Conservation (phyloP, 2,888 invertebrate species). For the Merodon equestris region DNA sequence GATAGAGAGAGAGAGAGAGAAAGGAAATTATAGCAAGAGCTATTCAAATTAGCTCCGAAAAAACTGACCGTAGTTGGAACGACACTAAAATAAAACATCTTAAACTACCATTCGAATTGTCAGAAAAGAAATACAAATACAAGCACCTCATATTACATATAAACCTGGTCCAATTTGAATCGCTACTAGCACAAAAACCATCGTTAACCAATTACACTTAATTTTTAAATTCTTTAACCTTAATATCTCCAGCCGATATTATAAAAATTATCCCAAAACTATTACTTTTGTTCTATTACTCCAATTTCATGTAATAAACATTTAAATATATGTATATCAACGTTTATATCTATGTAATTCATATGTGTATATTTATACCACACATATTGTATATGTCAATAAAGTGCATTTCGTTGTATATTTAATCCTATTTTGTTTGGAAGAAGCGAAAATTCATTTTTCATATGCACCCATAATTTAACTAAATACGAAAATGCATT, state of each 20-base stretch:
- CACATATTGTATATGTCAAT: conserved; percentile 52
- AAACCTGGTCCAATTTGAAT: conserved; percentile 41
- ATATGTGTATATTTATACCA: no score
- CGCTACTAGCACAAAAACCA: conserved; percentile 30
- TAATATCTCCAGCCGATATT: conserved; percentile 48
- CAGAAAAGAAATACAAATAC: conserved; percentile 21
- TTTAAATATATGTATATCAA: no score
- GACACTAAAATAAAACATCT: conserved; percentile 27
- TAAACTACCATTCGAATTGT: conserved; percentile 25
- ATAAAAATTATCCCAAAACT: no score
- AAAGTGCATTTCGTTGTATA: conserved; percentile 66
- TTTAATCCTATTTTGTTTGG: conserved; percentile 65
- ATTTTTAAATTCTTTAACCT: conserved; percentile 53
- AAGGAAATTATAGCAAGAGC: conserved; percentile 64
- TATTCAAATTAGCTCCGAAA: conserved; percentile 49
- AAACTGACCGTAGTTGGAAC: not conserved
- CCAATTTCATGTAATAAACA: no score
- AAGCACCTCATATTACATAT: conserved; percentile 36
- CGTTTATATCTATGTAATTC: no score
- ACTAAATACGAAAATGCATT: not conserved
- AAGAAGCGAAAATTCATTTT: conserved; percentile 43
- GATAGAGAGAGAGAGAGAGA: conserved; percentile 66
- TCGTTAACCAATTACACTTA: conserved; percentile 23
- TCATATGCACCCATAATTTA: conserved; percentile 8
- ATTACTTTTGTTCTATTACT: not conserved